Conservation (phyloP, 2,113 vertebrate genomes). For the Burhinus oedicnemus region DNA sequence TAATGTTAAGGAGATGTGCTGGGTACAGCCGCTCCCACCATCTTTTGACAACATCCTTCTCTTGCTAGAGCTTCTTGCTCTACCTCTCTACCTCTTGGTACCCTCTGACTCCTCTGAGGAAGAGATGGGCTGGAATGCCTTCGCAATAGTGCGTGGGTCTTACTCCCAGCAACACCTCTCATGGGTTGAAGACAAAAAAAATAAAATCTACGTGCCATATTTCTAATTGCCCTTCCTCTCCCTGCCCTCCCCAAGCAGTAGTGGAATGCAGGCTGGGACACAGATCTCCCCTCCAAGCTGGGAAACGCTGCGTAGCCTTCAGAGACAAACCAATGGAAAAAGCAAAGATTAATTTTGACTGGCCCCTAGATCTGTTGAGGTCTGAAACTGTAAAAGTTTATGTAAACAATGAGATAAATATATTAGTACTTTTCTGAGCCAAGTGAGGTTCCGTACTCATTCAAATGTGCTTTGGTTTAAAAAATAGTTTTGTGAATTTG, state of each 20-base stretch:
- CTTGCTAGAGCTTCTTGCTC: neutral
- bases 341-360: constrained; percentile 82
- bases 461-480: constrained; percentile 99
- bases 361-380: constrained; percentile 91
- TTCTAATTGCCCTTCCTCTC: neutral
- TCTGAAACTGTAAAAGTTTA: constrained; percentile 98
- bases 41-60: neutral
- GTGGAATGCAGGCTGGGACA: constrained; percentile 42
- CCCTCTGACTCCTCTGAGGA: neutral
- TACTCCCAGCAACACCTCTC: neutral
- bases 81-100: neutral
- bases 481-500: constrained; percentile 99
- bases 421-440: constrained; percentile 92
- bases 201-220: neutral
- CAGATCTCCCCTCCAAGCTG: neutral
- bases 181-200: neutral
- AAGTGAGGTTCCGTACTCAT: constrained; percentile 93
- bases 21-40: neutral
- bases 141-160: neutral
- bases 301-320: neutral
- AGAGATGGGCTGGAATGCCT: neutral
- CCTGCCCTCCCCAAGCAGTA: neutral
- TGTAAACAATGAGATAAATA: constrained; percentile 99
- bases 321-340: constrained; percentile 79
- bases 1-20: neutral